Evolutionary conservation across 2,113 vertebrate species (phyloP).

Genomic region (Leptocoma aspasia): DNA sequence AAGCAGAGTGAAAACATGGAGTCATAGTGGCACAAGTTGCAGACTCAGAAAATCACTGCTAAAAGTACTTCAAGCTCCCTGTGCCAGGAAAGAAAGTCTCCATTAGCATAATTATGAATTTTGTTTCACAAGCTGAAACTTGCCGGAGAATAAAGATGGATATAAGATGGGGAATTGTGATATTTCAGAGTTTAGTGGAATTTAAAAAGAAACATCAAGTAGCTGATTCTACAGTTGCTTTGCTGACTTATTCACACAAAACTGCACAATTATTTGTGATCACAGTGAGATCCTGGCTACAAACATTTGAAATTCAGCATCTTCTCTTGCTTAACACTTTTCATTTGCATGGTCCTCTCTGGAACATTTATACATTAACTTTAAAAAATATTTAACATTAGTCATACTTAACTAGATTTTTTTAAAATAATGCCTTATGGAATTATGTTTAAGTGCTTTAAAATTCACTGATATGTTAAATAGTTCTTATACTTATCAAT

Average conservation of each 20-base stretch:
- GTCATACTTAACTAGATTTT: not conserved
- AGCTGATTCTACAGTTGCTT: not conserved
- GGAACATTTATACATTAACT: not conserved
- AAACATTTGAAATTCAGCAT: not conserved
- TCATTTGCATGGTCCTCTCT: not conserved
- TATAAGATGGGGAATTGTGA: not conserved
- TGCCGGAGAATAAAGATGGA: not conserved
- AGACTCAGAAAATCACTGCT: conserved; percentile 26
- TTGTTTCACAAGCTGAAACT: not conserved
- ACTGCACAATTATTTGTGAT: not conserved
- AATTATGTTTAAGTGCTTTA: not conserved
- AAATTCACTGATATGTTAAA: not conserved
- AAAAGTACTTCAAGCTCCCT: not conserved
- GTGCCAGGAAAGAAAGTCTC: not conserved
- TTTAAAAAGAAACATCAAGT: not conserved
- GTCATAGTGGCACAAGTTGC: not conserved
- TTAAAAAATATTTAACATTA: not conserved
- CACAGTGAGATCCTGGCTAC: not conserved
- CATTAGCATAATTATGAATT: not conserved
- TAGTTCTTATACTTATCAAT: not conserved
- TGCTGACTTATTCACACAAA: not conserved
- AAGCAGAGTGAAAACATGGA: not conserved
- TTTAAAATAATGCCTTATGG: not conserved
- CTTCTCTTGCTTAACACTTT: not conserved
- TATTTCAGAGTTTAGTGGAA: not conserved